Evolutionary conservation across 2,888 invertebrate species (phyloP), one percentile per base, ranked within the genome.

Genomic region (Sinodicranocentrus sp.): DNA sequence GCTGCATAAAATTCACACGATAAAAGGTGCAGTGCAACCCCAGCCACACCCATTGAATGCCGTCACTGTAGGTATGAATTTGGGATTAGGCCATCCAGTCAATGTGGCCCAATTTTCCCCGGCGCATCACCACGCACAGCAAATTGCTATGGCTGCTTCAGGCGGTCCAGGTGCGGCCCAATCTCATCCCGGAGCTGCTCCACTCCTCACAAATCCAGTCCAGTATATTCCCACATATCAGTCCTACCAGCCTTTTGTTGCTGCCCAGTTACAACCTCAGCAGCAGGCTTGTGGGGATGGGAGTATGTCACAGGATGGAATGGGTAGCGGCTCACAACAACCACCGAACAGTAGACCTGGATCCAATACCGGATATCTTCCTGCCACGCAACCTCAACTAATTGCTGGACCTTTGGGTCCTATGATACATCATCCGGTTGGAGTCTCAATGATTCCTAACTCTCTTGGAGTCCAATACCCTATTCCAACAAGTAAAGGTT

Each of bases 1-100:
- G 84, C 89, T 91, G 21, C 90, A 91, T 0, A 91, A 91, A 85
- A 91, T 91, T 85, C 91, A 91, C 65, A 89, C 91, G 90, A 78
- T 75, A 10, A 68, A 82, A 57, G 57, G 61, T 28, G 59, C 43
- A n/a, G 10, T 43, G 1, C 21, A 26, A 21, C 21, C 67, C 15
- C 68, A 68, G 33, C 65, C 26, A 57, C 6, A 23, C 2, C 17
- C 57, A 8, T 68, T 82, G 73, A 75, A 59, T 21, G 61, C 82
- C 8, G 82, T 75, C 1, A 82, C 82, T 15, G 68, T 82, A n/a
- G 73, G 82, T n/a, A 75, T 82, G 68, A 82, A 82, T 73, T 48
- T 73, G 26, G 72, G 72, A 57, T 25, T 57, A 57, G 57, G 57
- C 6, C 57, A 57, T 23, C 25, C 57, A 23, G 57, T 57, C 3